Conservation (phyloP, 2,113 vertebrate species). For the Atlantisia rogersi region DNA sequence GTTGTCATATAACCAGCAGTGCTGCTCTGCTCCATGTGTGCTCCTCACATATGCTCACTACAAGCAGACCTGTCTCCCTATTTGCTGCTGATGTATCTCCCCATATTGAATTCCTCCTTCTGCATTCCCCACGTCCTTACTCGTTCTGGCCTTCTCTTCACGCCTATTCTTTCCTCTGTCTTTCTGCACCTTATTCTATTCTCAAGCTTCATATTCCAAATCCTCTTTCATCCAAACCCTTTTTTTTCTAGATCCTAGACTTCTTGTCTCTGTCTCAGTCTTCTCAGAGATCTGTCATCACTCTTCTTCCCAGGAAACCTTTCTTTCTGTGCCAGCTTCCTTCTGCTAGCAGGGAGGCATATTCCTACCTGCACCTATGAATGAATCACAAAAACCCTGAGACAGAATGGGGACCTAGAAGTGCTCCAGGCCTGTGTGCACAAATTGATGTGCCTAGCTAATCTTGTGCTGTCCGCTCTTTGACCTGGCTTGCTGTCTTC, state of each 20-base stretch:
- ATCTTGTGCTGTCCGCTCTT: neutral
- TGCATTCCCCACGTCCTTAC: rapidly evolving
- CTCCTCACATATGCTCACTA: neutral
- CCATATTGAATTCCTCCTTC: neutral
- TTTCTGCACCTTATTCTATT: neutral
- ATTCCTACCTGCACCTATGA: neutral
- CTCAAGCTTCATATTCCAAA: neutral
- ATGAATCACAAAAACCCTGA: neutral
- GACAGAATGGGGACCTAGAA: neutral
- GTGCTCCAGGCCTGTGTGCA: neutral
- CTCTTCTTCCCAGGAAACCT: neutral
- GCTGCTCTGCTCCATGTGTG: neutral
- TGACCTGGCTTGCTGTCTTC: neutral
- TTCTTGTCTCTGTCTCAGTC: neutral
- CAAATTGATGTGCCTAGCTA: neutral
- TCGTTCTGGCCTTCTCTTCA: neutral
- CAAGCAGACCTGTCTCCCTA: neutral
- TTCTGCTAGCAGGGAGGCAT: neutral
- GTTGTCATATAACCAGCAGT: neutral
- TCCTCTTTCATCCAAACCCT: neutral
- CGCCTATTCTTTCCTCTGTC: neutral
- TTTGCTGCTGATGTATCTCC: neutral
- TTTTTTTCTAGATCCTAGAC: neutral
- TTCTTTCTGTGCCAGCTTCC: neutral
- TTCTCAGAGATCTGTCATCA: neutral